These are phyloP conservation scores for Hermodice carunculata DNA, from an alignment of 2,888 invertebrate genomes.

Conservation along the genomic window DNA sequence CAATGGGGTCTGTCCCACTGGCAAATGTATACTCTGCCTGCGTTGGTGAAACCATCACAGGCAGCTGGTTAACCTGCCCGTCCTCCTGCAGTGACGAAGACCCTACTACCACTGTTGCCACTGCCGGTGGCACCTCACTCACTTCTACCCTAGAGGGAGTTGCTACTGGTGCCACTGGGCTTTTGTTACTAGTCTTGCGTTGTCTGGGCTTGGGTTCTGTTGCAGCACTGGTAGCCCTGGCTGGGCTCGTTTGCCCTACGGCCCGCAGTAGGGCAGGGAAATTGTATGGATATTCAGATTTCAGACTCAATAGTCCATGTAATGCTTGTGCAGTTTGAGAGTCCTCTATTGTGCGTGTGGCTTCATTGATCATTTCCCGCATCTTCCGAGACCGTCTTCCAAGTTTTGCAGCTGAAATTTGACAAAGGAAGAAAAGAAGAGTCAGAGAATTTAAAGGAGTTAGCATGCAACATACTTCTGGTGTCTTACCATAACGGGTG, in stretches of 20 bases:
- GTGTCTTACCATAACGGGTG: too few relatives aligned
- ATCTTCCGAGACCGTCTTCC: slow-evolving; percentile 67
- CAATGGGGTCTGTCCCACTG: too few relatives aligned
- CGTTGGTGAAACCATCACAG: too few relatives aligned
- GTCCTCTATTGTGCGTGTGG: slow-evolving; percentile 64
- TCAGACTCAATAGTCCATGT: slow-evolving; percentile 67
- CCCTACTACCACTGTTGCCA: slow-evolving; percentile 13
- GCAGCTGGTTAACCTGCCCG: too few relatives aligned
- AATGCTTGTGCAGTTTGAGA: slow-evolving; percentile 68
- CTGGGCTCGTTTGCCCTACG: slow-evolving; percentile 27
- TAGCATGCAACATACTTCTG: too few relatives aligned
- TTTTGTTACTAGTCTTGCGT: not conserved
- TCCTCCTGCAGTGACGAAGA: too few relatives aligned
- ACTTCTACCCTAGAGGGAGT: slow-evolving; percentile 9
- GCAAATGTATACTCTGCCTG: too few relatives aligned
- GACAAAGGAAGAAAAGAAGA: too few relatives aligned
- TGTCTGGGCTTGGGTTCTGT: not conserved
- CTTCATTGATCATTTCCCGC: slow-evolving; percentile 64
- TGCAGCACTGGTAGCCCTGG: not conserved
- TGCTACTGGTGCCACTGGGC: too few relatives aligned
- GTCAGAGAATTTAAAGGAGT: too few relatives aligned
- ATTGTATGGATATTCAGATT: slow-evolving; percentile 45
- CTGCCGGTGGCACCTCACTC: slow-evolving; percentile 10
- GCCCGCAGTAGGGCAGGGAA: slow-evolving; percentile 36
- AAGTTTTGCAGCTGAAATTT: slow-evolving; percentile 66